Evolutionary conservation across 2,113 vertebrate species (phyloP).

Genomic region (Dicentrarchus labrax): DNA sequence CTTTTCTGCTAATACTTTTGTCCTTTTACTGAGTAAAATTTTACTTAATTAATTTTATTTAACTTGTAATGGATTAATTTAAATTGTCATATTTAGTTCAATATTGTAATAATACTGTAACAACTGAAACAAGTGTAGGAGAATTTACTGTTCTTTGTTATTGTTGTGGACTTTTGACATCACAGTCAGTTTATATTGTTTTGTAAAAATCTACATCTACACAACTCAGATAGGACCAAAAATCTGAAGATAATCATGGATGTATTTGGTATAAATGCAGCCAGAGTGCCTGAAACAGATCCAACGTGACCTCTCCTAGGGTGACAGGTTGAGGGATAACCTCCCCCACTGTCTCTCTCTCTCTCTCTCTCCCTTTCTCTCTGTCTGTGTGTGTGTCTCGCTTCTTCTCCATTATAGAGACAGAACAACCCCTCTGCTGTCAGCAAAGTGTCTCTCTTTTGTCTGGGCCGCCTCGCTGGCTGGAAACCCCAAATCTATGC

Average conservation of each 20-base stretch:
- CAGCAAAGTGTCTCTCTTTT: slow-evolving; percentile 28
- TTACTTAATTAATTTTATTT: too few species aligned
- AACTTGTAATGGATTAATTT: background rate
- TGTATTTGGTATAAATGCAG: background rate
- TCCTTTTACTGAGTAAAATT: background rate
- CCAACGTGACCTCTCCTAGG: slow-evolving; percentile 28
- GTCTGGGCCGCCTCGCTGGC: background rate
- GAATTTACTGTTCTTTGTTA: background rate
- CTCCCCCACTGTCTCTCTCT: background rate
- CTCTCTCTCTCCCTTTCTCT: background rate
- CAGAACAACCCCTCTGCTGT: slow-evolving; percentile 25
- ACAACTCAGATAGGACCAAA: background rate
- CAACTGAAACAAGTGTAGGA: too few species aligned
- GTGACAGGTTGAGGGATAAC: slow-evolving; percentile 19
- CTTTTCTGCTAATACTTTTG: background rate
- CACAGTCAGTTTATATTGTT: background rate
- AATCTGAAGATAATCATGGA: background rate
- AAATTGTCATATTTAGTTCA: background rate
- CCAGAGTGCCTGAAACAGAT: slow-evolving; percentile 12
- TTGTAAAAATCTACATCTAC: background rate
- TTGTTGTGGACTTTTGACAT: background rate
- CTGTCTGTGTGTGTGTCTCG: background rate
- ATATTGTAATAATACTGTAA: too few species aligned
- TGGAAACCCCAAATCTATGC: slow-evolving; percentile 30
- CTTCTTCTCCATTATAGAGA: background rate